Evolutionary conservation across 2,113 vertebrate species (phyloP).

Genomic region (Sturnus vulgaris): DNA sequence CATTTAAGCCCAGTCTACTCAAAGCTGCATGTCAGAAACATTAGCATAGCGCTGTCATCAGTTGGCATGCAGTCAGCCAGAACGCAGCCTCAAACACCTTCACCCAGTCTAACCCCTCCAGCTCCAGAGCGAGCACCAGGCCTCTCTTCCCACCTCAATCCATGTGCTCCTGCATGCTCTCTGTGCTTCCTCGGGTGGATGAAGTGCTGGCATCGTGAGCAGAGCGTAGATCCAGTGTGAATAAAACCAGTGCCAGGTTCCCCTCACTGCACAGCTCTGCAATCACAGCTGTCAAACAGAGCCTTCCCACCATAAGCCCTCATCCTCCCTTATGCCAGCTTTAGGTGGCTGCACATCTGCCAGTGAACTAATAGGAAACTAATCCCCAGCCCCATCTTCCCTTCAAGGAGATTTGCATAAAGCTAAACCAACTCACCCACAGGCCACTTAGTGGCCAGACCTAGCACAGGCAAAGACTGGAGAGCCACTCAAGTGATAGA

Average conservation of each 20-base stretch:
- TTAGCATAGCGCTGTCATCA: neutral
- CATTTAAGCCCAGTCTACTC: neutral
- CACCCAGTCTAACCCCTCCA: neutral
- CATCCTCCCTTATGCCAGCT: neutral
- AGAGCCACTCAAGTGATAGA: neutral
- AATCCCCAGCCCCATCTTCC: neutral
- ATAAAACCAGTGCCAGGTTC: neutral
- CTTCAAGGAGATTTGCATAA: neutral
- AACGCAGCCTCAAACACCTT: neutral
- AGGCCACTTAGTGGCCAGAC: neutral
- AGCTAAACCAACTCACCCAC: neutral
- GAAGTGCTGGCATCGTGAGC: rapidly evolving
- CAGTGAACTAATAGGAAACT: neutral
- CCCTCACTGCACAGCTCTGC: neutral
- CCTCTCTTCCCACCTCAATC: neutral
- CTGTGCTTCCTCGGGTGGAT: neutral
- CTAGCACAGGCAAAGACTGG: neutral
- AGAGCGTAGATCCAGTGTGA: rapidly evolving
- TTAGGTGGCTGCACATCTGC: neutral
- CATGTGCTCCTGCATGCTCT: neutral
- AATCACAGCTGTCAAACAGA: rapidly evolving
- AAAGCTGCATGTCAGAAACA: neutral
- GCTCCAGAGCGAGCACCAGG: rapidly evolving
- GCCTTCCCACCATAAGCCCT: neutral
- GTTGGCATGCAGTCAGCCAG: neutral